Base-by-base conservation (phyloP, 2,888 invertebrate genomes). In the Drosophila demipolita region DNA sequence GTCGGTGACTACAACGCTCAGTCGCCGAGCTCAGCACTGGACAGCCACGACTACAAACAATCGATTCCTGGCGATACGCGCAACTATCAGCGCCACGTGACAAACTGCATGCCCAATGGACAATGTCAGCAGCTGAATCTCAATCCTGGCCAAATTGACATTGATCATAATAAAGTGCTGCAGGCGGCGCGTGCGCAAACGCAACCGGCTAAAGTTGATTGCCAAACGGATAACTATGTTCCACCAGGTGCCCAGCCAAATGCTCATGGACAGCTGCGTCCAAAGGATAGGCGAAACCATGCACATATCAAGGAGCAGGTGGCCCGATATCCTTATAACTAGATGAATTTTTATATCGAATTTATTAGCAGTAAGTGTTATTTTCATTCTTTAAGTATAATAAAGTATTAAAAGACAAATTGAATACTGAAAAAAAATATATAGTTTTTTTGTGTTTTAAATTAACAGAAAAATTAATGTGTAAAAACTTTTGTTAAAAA, bases 1-100 rank as follows among this genome's bases (percentile, higher is more conserved):
- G 15, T 73, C 17, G 88, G 84, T 1, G 80, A 88, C 68, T 91
- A 87, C 12, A 62, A 70, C n/a, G 78, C 83, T 0, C 91, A 91
- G 58, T 86, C 91, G 33, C 75, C 82, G 54, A 76, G 70, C 11
- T 67, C 89, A 12, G 65, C 80, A 32, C 59, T 91, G 59, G 85
- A 87, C 59, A 66, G 54, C 6, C 90, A 81, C 64, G 52, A 78
- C 42, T 80, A 89, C 63, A 89, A 91, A 40, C 91, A 91, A 54
- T 49, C 73, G 23, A 32, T 57, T 6, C 61, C 73, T 0, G 90
- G 88, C 0, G 90, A 87, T 33, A 59, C 78, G 5, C 79, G 91
- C 1, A 70, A 71, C 59, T 90, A 70, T 75, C 69, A 80, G 17
- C 90, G 92, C 26, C 53, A 73, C 52, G 78, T 90, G 9, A 87